Evolutionary conservation across 2,888 invertebrate species (phyloP), one percentile per base, ranked within the genome.

Genomic region (Pegoplata infirma): DNA sequence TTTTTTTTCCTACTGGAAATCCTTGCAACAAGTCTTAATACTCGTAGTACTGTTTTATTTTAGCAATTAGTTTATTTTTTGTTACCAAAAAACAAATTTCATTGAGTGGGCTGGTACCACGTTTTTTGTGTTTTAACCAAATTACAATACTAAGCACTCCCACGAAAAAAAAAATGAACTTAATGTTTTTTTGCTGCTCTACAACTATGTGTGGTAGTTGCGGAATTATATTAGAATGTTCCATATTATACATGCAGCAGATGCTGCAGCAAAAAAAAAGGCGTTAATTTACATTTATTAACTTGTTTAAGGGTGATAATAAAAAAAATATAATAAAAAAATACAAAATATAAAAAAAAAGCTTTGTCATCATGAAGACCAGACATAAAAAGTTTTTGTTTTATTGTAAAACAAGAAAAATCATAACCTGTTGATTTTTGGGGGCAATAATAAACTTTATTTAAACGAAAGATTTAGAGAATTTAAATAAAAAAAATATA

Each of bases 241-340:
- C 8, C 5, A 68, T 19, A n/a, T 5, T 40, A 16, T 12, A 61
- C 61, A 51, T 79, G 75, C 66, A 71, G 63, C 79, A 79, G 71
- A 73, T 78, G 77, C 64, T 64, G 53, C 56, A 67, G 19, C 28
- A 73, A 78, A 69, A 59, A n/a, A n/a, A 51, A 75, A 73, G 82
- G 76, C 82, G 84, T 86, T 83, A 84, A 86, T 85, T 86, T 86
- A 84, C 85, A 86, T 85, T 85, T 85, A 86, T 86, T 85, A 85
- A 83, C 84, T 84, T 84, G 85, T 85, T 85, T 76, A 76, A 72
- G 72, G 76, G 72, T 72, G 68, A 72, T 75, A 78, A 71, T 74
- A 80, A 77, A 67, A 74, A 71, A 71, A 76, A 66, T 64, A 66
- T 64, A 64, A 76, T 75, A 53, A 81, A 59, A 40, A 44, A 51